phyloP scores from a whole-genome alignment of 1,140 invertebrate genomes.

The Drosophila nigromelanica region DNA sequence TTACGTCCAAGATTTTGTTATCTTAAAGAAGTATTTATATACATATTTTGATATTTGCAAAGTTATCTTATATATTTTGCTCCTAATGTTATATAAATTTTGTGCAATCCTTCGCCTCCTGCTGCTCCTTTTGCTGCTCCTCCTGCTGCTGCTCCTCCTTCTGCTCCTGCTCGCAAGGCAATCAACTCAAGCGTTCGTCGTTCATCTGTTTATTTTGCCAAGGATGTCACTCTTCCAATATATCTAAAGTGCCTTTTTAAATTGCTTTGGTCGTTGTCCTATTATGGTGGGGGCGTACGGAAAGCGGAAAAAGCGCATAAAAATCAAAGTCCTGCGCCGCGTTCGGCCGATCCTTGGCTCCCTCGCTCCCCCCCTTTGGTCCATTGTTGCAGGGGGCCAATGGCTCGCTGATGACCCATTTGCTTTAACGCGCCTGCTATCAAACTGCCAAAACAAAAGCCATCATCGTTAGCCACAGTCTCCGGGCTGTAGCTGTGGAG shows the following conservation, averaged over 20 bases:
- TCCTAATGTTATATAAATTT: conserved; percentile 22
- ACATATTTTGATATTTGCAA: background rate
- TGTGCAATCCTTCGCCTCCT: background rate
- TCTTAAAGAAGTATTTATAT: background rate
- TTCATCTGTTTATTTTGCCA: conserved; percentile 7
- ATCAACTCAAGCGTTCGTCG: conserved; percentile 18
- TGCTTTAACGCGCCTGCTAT: conserved; percentile 76
- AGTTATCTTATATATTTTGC: conserved; percentile 6
- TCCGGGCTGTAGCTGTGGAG: conserved; percentile 2
- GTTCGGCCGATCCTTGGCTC: conserved; percentile 12
- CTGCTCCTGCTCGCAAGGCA: conserved; percentile 3
- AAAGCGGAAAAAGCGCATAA: conserved; percentile 61
- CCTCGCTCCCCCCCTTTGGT: background rate
- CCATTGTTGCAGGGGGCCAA: conserved; percentile 51
- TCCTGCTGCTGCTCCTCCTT: background rate
- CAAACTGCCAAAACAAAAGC: conserved; percentile 80
- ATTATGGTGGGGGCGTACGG: conserved; percentile 14
- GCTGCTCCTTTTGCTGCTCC: background rate
- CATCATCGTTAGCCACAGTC: conserved; percentile 70
- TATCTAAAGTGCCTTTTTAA: conserved; percentile 48
- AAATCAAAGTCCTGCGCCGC: conserved; percentile 56
- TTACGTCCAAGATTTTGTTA: background rate
- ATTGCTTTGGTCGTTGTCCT: conserved; percentile 47
- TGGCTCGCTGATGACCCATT: conserved; percentile 75
- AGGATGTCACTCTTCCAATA: conserved; percentile 42